phyloP scores from a whole-genome alignment of 2,113 vertebrate species.

The Tachuris rubrigastra region DNA sequence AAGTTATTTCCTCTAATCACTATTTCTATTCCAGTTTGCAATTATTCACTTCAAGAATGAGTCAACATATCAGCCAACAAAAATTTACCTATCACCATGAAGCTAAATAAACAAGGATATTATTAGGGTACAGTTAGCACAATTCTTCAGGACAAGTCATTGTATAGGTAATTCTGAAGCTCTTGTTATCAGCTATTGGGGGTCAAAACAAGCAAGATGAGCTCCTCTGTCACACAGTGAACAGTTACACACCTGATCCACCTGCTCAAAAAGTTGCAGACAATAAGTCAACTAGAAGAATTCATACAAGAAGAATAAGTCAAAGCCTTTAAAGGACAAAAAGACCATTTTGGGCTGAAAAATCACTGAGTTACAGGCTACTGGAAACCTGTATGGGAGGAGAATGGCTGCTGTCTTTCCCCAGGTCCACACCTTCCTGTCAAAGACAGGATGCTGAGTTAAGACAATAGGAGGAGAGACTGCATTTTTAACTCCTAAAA shows the following conservation, averaged over 20 bases:
- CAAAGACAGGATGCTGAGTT: not conserved
- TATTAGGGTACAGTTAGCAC: not conserved
- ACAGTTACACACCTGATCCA: not conserved
- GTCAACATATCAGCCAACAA: not conserved
- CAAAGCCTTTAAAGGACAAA: not conserved
- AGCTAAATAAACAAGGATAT: not conserved
- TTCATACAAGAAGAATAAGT: not conserved
- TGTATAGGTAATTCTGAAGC: not conserved
- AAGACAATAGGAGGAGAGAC: not conserved
- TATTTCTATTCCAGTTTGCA: not conserved
- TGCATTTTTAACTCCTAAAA: not conserved
- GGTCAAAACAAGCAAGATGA: not conserved
- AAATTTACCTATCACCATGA: not conserved
- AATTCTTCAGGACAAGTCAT: not conserved
- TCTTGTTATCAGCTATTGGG: not conserved
- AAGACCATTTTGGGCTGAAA: not conserved
- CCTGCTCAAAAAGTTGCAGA: not conserved
- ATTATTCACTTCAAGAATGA: not conserved
- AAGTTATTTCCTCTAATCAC: not conserved
- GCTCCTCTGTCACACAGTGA: not conserved
- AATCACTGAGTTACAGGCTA: not conserved
- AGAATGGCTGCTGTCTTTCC: not conserved
- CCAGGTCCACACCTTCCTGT: not conserved
- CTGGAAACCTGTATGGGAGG: not conserved
- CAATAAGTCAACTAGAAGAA: not conserved